phyloP scores from a whole-genome alignment of 2,888 invertebrate genomes.

The Idaea biselata region DNA sequence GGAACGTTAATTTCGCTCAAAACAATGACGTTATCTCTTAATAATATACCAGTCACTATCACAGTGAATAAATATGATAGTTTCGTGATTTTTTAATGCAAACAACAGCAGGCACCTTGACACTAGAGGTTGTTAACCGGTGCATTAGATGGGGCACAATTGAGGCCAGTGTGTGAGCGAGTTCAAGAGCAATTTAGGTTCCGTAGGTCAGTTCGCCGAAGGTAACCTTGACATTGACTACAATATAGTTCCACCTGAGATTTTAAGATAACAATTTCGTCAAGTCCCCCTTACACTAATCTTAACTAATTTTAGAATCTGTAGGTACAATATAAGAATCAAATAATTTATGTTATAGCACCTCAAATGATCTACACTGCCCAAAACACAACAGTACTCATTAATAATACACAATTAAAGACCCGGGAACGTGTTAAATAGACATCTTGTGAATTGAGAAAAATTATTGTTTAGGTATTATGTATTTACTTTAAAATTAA shows the following conservation, averaged over 20 bases:
- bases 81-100: constrained; percentile 59
- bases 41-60: neutral
- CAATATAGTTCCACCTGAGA: constrained; percentile 53
- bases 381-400: no score
- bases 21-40: neutral
- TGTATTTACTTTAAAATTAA: no score
- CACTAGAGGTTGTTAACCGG: constrained; percentile 79
- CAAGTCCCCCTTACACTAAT: constrained; percentile 12
- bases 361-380: no score
- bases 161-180: constrained; percentile 79
- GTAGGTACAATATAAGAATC: neutral
- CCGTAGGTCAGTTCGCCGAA: constrained; percentile 80
- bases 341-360: neutral
- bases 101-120: constrained; percentile 75
- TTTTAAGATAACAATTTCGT: constrained; percentile 13
- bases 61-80: constrained; percentile 34
- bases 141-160: constrained; percentile 77
- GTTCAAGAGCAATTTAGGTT: constrained; percentile 81
- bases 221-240: constrained; percentile 78
- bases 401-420: no score
- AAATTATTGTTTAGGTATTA: no score
- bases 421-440: no score
- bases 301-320: constrained; percentile 9
- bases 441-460: no score
- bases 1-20: neutral